These are phyloP conservation scores for Entomobrya proxima DNA, from an alignment of 2,888 invertebrate genomes.

Conservation along the genomic window DNA sequence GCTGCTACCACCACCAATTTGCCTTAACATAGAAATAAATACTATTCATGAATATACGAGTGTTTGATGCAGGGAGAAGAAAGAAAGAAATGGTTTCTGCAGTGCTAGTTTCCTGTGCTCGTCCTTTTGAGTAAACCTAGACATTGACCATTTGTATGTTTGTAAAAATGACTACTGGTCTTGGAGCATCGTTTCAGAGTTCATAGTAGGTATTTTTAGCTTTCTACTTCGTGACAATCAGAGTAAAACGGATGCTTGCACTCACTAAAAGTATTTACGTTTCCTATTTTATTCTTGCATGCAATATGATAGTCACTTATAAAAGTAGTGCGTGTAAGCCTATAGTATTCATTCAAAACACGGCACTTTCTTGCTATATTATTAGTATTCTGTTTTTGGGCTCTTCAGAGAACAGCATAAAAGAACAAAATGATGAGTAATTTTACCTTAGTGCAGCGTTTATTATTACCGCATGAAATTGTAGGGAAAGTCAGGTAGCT, in stretches of 20 bases:
- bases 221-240: conserved; percentile 46
- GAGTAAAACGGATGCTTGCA: conserved; percentile 33
- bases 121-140: conserved; percentile 29
- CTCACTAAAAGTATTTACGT: conserved; percentile 36
- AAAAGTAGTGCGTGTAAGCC: neutral
- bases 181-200: neutral
- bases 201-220: neutral
- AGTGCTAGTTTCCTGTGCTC: conserved; percentile 13
- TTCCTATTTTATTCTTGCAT: conserved; percentile 8
- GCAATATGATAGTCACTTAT: neutral
- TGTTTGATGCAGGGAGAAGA: neutral
- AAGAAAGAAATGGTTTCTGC: conserved; percentile 18
- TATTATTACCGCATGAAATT: no score
- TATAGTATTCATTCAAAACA: neutral
- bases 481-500: no score
- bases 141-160: conserved; percentile 36
- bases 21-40: neutral
- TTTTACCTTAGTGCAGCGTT: no score
- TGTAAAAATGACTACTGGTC: conserved; percentile 25
- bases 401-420: no score
- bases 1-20: neutral
- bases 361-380: no score
- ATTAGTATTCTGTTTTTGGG: no score
- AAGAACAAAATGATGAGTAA: no score
- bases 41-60: neutral